Conservation (phyloP, 2,113 vertebrate species). For the Erythrocercus mccallii region DNA sequence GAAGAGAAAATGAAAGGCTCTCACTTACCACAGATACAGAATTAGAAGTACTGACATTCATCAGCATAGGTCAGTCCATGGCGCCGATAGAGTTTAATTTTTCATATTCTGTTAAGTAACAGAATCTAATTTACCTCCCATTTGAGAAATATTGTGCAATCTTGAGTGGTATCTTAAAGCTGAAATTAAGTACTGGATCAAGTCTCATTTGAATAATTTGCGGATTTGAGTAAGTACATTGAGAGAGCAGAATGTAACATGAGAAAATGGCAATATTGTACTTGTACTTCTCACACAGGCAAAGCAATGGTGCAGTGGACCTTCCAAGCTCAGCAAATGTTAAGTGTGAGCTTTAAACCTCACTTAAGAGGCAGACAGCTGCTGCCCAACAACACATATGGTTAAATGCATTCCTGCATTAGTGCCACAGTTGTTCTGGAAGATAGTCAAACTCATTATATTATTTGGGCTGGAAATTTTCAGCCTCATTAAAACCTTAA, state of each 20-base stretch:
- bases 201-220: background rate
- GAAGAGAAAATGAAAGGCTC: background rate
- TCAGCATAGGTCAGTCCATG: background rate
- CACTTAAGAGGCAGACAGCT: background rate
- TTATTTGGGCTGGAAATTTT: constrained; percentile 41
- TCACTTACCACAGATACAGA: background rate
- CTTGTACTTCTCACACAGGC: background rate
- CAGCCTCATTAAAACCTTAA: constrained; percentile 54
- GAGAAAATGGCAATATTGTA: background rate
- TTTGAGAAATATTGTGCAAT: background rate
- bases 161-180: background rate
- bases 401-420: constrained; percentile 11
- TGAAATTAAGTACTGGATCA: background rate
- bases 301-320: background rate
- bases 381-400: background rate
- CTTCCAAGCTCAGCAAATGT: background rate
- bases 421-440: constrained; percentile 1
- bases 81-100: background rate
- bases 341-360: background rate
- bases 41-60: background rate
- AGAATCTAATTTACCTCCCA: background rate
- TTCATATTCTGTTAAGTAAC: background rate
- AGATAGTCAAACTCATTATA: constrained; percentile 8
- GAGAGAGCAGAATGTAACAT: background rate
- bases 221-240: background rate